phyloP scores from a whole-genome alignment of 2,797 vertebrate species.

The Amblyopsis hoosieri region DNA sequence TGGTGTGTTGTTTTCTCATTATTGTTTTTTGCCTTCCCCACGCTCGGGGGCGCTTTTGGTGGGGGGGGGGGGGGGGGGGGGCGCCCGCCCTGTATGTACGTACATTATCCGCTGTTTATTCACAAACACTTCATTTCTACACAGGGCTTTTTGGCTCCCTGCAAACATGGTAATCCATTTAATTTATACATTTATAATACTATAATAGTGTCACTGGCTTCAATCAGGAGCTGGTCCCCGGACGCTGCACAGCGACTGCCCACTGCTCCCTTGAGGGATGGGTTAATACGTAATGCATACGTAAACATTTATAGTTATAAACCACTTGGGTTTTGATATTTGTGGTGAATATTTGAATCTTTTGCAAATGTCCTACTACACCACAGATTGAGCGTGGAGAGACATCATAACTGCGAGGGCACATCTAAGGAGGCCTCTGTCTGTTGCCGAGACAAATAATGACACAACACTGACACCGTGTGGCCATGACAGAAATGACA shows the following conservation, averaged over 20 bases:
- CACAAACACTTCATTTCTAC: background rate
- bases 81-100: background rate
- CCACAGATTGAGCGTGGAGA: constrained; percentile 13
- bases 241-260: too few relatives aligned
- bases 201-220: too few relatives aligned
- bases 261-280: too few relatives aligned
- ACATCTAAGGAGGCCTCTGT: constrained; percentile 2
- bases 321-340: background rate
- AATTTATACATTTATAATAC: background rate
- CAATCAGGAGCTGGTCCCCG: too few relatives aligned
- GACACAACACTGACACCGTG: constrained; percentile 75
- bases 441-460: background rate
- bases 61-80: background rate
- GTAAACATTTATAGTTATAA: background rate
- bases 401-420: background rate
- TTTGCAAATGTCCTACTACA: background rate
- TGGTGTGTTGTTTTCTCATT: too few relatives aligned
- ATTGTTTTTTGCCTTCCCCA: too few relatives aligned
- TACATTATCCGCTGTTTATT: background rate
- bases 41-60: too few relatives aligned
- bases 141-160: too few relatives aligned
- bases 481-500: constrained; percentile 61
- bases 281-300: too few relatives aligned
- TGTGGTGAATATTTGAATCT: background rate
- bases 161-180: too few relatives aligned